Evolutionary conservation across 2,113 vertebrate species (phyloP).

Genomic region (Protobothrops flavoviridis): DNA sequence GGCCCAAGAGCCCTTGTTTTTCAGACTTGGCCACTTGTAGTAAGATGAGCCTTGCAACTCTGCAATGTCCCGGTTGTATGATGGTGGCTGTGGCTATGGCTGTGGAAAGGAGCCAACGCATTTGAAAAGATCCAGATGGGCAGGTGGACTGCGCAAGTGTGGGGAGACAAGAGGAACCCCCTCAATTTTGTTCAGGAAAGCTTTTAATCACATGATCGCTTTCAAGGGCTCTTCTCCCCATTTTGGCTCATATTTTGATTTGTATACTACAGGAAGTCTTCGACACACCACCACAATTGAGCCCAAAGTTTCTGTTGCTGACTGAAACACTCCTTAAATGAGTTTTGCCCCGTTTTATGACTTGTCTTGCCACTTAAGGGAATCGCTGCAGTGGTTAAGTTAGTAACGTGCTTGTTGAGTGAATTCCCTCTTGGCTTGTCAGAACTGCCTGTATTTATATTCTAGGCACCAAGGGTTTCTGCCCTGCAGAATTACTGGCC

Average conservation of each 20-base stretch:
- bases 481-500: neutral
- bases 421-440: neutral
- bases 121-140: neutral
- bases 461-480: neutral
- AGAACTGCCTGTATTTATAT: neutral
- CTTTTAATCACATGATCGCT: neutral
- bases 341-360: neutral
- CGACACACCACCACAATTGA: neutral
- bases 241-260: neutral
- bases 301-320: neutral
- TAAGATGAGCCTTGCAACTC: neutral
- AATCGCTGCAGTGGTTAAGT: too few species aligned
- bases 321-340: neutral
- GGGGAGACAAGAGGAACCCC: neutral
- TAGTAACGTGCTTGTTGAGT: neutral
- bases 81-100: accelerated
- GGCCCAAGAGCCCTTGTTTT: neutral
- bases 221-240: neutral
- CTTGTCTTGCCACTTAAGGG: neutral
- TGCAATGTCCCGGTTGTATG: neutral
- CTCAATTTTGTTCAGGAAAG: neutral
- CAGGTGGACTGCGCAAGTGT: neutral
- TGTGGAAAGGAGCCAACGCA: neutral
- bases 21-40: neutral
- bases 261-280: neutral